Evolutionary conservation across 1,140 invertebrate species (phyloP).

Genomic region (Lepidurus couesii): DNA sequence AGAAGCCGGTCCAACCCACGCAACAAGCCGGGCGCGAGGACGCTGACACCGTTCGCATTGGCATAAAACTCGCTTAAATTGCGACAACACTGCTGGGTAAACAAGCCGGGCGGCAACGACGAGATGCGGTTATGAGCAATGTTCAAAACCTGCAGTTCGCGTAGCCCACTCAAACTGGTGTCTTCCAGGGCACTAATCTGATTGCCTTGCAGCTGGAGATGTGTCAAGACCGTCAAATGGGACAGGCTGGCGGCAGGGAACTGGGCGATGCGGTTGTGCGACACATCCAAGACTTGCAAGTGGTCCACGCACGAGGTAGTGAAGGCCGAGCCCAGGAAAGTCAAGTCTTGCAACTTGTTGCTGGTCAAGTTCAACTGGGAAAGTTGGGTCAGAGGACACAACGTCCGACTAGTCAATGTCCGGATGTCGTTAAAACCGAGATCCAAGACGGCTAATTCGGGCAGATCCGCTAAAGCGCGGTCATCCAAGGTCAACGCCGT

Average conservation of each 20-base stretch:
- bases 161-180: slow-evolving; percentile 66
- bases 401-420: slow-evolving; percentile 62
- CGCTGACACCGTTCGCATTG: slow-evolving; percentile 70
- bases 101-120: slow-evolving; percentile 67
- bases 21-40: slow-evolving; percentile 72
- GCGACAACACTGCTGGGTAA: slow-evolving; percentile 55
- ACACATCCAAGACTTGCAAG: slow-evolving; percentile 59
- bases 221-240: slow-evolving; percentile 63
- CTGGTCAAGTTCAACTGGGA: slow-evolving; percentile 74
- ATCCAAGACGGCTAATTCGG: slow-evolving; percentile 70
- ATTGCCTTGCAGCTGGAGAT: slow-evolving; percentile 73
- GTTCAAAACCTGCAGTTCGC: slow-evolving; percentile 69
- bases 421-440: slow-evolving; percentile 74
- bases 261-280: slow-evolving; percentile 65
- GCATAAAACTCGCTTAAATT: slow-evolving; percentile 70
- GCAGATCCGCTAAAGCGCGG: slow-evolving; percentile 62
- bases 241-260: slow-evolving; percentile 64
- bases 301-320: slow-evolving; percentile 43
- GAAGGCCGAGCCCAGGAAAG: slow-evolving; percentile 52
- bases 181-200: slow-evolving; percentile 71
- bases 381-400: slow-evolving; percentile 69
- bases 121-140: slow-evolving; percentile 73
- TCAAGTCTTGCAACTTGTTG: slow-evolving; percentile 67
- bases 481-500: slow-evolving; percentile 58
- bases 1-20: slow-evolving; percentile 73